Base-by-base conservation (phyloP, 2,113 vertebrate genomes). In the Hoplias malabaricus region DNA sequence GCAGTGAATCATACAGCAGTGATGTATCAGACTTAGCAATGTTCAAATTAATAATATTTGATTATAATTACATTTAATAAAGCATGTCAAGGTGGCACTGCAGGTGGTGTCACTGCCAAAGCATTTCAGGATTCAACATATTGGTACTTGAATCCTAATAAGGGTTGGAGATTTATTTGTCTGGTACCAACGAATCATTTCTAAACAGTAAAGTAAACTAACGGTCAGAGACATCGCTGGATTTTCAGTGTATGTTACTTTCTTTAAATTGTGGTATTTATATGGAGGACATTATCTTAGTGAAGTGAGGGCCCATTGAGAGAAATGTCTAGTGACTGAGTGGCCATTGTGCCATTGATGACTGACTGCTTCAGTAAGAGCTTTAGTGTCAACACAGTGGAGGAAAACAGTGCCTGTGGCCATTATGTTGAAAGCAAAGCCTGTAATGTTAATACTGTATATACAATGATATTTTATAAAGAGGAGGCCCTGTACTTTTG, bases 351-450 rank as follows among this genome's bases (percentile, higher is more conserved):
- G 29, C 11, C 4, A 2, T 74, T 8, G 2, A 29, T 33, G 48
- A 74, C 16, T 1, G n/a, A 27, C 42, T 63, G 6, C 7, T n/a
- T 50, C 72, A 75, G 65, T 38, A 75, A 75, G 29, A 29, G n/a
- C 29, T 11, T 36, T 50, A 23, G 27, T 34, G 40, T 16, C 19
- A 16, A 56, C 50, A 40, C 50, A 27, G 19, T 16, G 38, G 61
- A 48, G 29, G 48, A 48, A 63, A 62, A 36, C 40, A 23, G 27
- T 34, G 56, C 56, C 40, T 62, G n/a, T 33, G 43, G 57, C 40
- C 14, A 10, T 61, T 42, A 31, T 27, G 16, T 27, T 56, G 9
- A 27, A 50, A 42, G 23, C 36, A 31, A 40, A 23, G 8, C 7
- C 12, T 36, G 3, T 33, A 27, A 73, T 61, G 23, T 21, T 23